Evolutionary conservation across 2,797 vertebrate species (phyloP).

Genomic region (Scolopax rusticola): DNA sequence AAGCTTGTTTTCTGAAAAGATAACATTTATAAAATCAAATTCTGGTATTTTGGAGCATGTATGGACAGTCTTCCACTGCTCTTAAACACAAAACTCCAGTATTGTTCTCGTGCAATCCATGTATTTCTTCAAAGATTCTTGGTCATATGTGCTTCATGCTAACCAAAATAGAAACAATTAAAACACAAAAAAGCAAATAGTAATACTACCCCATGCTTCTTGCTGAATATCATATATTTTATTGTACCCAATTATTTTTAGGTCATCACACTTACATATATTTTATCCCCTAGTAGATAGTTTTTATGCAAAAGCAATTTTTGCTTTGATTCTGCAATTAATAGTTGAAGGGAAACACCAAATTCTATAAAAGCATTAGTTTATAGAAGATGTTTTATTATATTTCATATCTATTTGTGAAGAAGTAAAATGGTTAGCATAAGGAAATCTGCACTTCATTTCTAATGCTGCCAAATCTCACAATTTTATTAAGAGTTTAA

Average conservation of each 20-base stretch:
- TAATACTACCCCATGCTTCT: neutral
- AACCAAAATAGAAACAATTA: constrained; percentile 11
- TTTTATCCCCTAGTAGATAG: neutral
- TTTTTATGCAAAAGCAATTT: neutral
- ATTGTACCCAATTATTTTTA: neutral
- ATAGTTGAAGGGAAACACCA: neutral
- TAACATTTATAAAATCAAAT: constrained; percentile 52
- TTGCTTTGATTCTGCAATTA: neutral
- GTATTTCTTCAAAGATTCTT: neutral
- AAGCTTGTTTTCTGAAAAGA: constrained; percentile 68
- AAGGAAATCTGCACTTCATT: neutral
- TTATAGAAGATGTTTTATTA: neutral
- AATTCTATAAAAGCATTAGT: neutral
- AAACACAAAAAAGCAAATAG: neutral
- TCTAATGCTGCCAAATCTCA: neutral
- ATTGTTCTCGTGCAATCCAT: neutral
- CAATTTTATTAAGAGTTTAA: neutral
- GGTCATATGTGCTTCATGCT: neutral
- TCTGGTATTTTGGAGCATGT: constrained; percentile 2
- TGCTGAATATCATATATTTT: neutral
- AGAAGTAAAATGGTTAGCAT: neutral
- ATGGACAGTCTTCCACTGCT: neutral
- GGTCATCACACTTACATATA: neutral
- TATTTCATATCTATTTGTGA: neutral
- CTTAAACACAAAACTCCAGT: neutral